These are phyloP conservation scores for Pseudochirops cupreus DNA, from an alignment of 2,797 vertebrate genomes.

Conservation along the genomic window DNA sequence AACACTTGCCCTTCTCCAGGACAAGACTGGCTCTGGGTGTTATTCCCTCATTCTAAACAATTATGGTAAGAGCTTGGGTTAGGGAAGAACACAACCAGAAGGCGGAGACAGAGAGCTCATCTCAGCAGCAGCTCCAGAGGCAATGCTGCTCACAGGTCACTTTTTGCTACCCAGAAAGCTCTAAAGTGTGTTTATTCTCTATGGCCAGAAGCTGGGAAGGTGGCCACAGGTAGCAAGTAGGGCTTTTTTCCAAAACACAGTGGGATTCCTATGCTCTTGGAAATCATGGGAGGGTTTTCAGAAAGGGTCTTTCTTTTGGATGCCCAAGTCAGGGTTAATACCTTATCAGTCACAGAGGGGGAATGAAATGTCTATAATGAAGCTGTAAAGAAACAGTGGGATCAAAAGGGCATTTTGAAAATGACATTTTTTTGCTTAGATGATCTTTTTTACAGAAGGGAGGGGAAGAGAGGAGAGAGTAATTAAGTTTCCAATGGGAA, in stretches of 20 bases:
- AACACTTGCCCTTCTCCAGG: neutral
- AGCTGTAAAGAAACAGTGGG: neutral
- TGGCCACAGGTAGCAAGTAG: slow-evolving; percentile 7
- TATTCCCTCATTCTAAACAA: neutral
- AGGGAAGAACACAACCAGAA: neutral
- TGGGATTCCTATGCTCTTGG: neutral
- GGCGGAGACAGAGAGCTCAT: neutral
- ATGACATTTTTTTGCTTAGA: neutral
- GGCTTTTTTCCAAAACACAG: slow-evolving; percentile 25
- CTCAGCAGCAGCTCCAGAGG: slow-evolving; percentile 45
- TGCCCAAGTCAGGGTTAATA: neutral
- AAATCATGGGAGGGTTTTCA: neutral
- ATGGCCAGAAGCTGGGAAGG: neutral
- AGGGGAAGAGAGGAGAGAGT: neutral
- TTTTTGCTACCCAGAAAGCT: neutral
- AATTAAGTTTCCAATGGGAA: neutral
- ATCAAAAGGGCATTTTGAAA: neutral
- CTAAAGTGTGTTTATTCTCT: neutral
- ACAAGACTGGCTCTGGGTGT: neutral
- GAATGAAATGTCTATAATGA: neutral
- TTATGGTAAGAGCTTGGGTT: slow-evolving; percentile 15
- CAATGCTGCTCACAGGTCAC: neutral
- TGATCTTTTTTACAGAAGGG: neutral
- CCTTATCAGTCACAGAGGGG: neutral
- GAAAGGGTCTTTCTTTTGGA: neutral